A percentile compares a stretch with the other conserved stretches of the same genome.
phyloP scores from a whole-genome alignment of 2,888 invertebrate genomes.

The Caradrina clavipalpis region DNA sequence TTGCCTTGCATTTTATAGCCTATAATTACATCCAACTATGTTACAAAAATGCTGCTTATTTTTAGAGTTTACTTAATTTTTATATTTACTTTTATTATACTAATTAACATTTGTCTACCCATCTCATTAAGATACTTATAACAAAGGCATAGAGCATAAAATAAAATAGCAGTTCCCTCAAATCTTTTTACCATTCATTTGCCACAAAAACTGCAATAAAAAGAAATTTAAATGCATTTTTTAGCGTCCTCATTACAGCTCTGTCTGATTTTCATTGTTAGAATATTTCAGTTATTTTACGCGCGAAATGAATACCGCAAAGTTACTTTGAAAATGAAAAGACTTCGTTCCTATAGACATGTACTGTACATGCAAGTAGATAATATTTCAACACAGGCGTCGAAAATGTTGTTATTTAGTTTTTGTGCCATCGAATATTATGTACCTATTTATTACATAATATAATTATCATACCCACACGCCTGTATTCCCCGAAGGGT shows the following conservation, averaged over 20 bases:
- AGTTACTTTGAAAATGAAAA: constrained; percentile 12
- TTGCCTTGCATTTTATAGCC: not conserved
- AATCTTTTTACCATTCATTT: not conserved
- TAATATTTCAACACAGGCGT: too few species aligned
- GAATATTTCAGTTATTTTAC: constrained; percentile 42
- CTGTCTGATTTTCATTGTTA: constrained; percentile 40
- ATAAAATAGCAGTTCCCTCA: not conserved
- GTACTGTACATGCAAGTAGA: too few species aligned
- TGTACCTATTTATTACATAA: too few species aligned
- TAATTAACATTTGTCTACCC: not conserved
- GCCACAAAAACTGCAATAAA: constrained; percentile 6
- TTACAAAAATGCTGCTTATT: too few species aligned
- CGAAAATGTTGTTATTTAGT: too few species aligned
- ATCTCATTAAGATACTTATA: not conserved
- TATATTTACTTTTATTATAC: too few species aligned
- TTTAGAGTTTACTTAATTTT: not conserved
- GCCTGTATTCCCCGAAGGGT: too few species aligned
- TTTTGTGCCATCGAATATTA: too few species aligned
- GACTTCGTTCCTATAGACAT: not conserved
- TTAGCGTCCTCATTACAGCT: constrained; percentile 49
- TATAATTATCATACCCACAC: too few species aligned
- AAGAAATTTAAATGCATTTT: constrained; percentile 38
- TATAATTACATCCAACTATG: too few species aligned
- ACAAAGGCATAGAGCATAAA: not conserved
- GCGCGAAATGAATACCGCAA: constrained; percentile 25